Evolutionary conservation across 2,797 vertebrate genomes (phyloP), one percentile per base, ranked within the genome.

Genomic region (Phrynocephalus forsythii): DNA sequence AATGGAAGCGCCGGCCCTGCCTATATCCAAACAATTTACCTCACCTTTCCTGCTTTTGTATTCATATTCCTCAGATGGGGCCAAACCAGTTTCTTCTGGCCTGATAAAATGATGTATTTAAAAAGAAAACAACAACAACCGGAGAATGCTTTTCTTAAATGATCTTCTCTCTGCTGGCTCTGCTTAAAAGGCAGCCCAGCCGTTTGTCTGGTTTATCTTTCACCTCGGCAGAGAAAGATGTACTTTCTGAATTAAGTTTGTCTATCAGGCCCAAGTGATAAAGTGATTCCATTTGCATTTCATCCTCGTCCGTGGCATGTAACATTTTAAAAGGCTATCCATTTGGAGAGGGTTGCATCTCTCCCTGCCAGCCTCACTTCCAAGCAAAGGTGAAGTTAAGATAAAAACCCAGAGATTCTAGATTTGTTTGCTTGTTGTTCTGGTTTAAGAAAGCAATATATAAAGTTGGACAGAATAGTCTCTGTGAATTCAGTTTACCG

Each of bases 401-500:
- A 75, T 80, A 68, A 72, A 91, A 89, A 82, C 13, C 16, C 81
- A 82, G 87, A 93, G 28, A 71, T 76, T 72, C 52, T 26, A 20
- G 15, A 10, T n/a, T 44, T 26, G 71, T 5, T 71, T 77, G 13
- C 77, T 77, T 56, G 20, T 79, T 79, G 44, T 60, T 75, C 44
- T 16, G 5, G 85, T 89, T 86, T 30, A 48, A 50, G n/a, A 71
- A 88, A 87, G 86, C 82, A 87, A 78, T 67, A 69, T 84, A 83
- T 87, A 83, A 77, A 67, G 86, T 7, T 66, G 82, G 80, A 66
- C 48, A 76, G n/a, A 79, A 85, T 52, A 72, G 89, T 75, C 86
- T 69, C 69, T 26, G 89, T 78, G 82, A 92, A 84, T 67, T 89
- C 90, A 90, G 91, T 87, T 92, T 89, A 79, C 87, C 93, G 94